A percentile compares a stretch with the other conserved stretches of the same genome.
Evolutionary conservation across 2,113 vertebrate genomes (phyloP).

Genomic region (Pavo muticus): DNA sequence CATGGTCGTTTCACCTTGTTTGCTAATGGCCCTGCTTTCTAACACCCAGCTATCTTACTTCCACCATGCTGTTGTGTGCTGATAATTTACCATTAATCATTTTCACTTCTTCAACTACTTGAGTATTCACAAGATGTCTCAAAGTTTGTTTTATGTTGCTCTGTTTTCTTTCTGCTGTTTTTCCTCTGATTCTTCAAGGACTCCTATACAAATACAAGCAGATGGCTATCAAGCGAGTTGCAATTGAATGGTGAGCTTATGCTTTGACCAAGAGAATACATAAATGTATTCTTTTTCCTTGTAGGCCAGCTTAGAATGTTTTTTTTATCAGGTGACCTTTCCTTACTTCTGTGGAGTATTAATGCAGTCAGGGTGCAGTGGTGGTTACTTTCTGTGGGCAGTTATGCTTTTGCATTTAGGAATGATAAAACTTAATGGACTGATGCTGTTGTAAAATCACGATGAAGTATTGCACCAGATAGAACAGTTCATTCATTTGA

Average conservation of each 20-base stretch:
- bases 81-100: constrained; percentile 22
- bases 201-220: background rate
- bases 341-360: background rate
- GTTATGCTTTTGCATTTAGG: background rate
- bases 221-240: background rate
- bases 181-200: constrained; percentile 24
- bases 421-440: background rate
- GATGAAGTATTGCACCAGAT: background rate
- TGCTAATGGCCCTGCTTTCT: background rate
- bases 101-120: constrained; percentile 13
- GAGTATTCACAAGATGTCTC: constrained; percentile 6
- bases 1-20: constrained; percentile 3
- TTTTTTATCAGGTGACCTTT: background rate
- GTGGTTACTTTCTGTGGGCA: background rate
- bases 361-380: background rate
- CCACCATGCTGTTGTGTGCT: background rate
- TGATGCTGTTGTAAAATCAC: background rate
- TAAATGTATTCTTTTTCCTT: background rate
- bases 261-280: background rate
- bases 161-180: background rate
- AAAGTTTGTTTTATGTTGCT: background rate
- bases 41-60: background rate
- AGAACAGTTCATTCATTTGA: background rate
- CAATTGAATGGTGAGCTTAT: background rate
- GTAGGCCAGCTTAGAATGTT: background rate